Conservation (phyloP, 2,888 invertebrate species). For the Phania funesta region DNA sequence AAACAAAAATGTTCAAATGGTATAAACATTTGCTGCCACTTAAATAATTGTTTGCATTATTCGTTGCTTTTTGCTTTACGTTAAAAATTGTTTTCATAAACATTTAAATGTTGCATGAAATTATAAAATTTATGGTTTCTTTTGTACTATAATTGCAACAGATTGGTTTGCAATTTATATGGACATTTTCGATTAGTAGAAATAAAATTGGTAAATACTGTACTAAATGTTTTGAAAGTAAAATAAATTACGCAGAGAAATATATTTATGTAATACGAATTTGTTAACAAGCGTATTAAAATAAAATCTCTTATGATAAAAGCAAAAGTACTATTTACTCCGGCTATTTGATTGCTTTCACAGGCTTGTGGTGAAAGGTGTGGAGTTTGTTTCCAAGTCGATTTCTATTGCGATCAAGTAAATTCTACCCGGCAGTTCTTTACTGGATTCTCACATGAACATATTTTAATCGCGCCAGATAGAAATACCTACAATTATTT, state of each 20-base stretch:
- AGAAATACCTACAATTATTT: too few species aligned
- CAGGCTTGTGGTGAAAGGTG: too few species aligned
- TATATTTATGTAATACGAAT: too few species aligned
- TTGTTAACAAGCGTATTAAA: too few species aligned
- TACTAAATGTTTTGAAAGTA: not conserved
- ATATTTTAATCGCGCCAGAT: too few species aligned
- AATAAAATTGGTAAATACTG: not conserved
- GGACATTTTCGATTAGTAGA: not conserved
- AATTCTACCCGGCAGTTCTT: too few species aligned
- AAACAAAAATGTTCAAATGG: not conserved
- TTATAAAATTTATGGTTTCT: not conserved
- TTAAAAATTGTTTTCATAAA: conserved; percentile 33
- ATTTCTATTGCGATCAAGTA: too few species aligned
- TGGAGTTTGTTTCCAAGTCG: too few species aligned
- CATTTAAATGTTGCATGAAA: conserved; percentile 35
- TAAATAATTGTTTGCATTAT: not conserved
- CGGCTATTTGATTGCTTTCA: too few species aligned
- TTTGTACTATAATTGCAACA: not conserved
- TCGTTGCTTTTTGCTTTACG: not conserved
- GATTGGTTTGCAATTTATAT: not conserved
- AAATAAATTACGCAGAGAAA: not conserved
- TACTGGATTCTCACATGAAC: too few species aligned
- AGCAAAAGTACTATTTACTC: too few species aligned
- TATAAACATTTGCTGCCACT: conserved; percentile 21
- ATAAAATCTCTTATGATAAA: too few species aligned